Percentiles rank a stretch among this genome's conserved stretches.
phyloP scores from a whole-genome alignment of 2,888 invertebrate species.

The Acanthosepion esculentum region DNA sequence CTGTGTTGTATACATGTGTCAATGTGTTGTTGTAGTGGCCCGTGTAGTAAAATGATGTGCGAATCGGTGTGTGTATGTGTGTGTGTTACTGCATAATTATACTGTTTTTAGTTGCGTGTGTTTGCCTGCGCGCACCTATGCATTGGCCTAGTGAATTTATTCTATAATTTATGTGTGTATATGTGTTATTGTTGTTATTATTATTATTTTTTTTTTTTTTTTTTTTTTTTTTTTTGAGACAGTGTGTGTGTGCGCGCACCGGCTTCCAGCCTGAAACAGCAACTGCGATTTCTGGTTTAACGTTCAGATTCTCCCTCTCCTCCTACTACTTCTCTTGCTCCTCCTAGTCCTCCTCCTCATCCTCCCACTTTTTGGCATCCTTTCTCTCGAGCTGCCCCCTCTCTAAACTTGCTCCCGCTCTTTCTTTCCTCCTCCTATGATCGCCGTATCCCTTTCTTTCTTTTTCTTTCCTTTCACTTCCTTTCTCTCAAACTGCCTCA shows the following conservation, averaged over 20 bases:
- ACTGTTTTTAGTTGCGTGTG: slow-evolving; percentile 50
- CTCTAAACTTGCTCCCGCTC: too few species aligned
- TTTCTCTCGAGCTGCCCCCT: not conserved
- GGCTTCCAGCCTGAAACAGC: not conserved
- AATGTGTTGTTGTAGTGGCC: slow-evolving; percentile 64
- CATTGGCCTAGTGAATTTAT: not conserved
- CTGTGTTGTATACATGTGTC: slow-evolving; percentile 51
- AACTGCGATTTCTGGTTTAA: not conserved
- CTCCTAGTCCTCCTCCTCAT: not conserved
- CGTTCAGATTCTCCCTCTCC: not conserved
- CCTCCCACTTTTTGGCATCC: not conserved
- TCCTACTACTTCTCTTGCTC: not conserved
- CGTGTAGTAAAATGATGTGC: not conserved
- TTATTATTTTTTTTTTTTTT: not conserved
- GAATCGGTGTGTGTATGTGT: slow-evolving; percentile 53
- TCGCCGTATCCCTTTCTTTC: not conserved
- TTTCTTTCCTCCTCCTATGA: not conserved
- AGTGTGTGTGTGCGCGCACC: slow-evolving; percentile 21
- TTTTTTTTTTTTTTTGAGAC: not conserved
- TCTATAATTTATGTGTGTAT: not conserved
- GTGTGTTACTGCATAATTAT: slow-evolving; percentile 63
- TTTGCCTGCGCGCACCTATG: slow-evolving; percentile 33
- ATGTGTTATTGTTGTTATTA: not conserved
- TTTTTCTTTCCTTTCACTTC: not conserved
- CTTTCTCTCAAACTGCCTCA: not conserved